Conservation (phyloP, 2,113 vertebrate species). For the Myrmophylax atrothorax region DNA sequence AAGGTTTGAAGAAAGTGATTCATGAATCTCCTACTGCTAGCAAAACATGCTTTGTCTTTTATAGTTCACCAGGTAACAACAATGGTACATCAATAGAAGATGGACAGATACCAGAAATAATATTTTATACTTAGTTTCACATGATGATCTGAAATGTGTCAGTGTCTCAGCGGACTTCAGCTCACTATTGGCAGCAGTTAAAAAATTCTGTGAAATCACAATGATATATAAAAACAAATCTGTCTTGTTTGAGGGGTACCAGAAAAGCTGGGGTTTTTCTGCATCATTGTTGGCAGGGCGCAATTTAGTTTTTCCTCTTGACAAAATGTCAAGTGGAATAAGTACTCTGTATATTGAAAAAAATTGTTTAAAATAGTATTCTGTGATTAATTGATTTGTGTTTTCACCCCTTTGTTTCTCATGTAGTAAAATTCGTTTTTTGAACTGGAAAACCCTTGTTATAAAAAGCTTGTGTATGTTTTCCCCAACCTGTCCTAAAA, state of each 20-base stretch:
- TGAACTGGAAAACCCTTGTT: slow-evolving; percentile 44
- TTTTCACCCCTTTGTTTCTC: slow-evolving; percentile 21
- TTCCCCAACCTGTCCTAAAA: slow-evolving; percentile 16
- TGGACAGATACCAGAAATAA: slow-evolving; percentile 95
- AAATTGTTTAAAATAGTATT: neutral
- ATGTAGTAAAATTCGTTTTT: slow-evolving; percentile 16
- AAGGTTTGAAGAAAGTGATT: slow-evolving; percentile 90
- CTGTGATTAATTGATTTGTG: slow-evolving; percentile 29
- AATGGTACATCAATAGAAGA: slow-evolving; percentile 96
- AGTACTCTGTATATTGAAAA: slow-evolving; percentile 21
- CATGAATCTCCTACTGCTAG: slow-evolving; percentile 85
- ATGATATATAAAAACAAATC: slow-evolving; percentile 25
- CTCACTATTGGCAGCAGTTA: slow-evolving; percentile 14
- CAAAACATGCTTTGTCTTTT: slow-evolving; percentile 93
- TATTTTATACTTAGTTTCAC: slow-evolving; percentile 87
- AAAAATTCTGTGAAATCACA: slow-evolving; percentile 46
- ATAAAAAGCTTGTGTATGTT: neutral
- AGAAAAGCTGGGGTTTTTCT: slow-evolving; percentile 15
- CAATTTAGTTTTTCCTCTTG: slow-evolving; percentile 50
- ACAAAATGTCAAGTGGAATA: neutral
- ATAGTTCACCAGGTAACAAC: slow-evolving; percentile 93
- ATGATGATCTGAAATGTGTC: neutral
- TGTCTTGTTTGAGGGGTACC: slow-evolving; percentile 39
- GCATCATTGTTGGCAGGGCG: neutral
- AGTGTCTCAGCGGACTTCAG: neutral